phyloP scores from a whole-genome alignment of 2,113 vertebrate genomes.

The Alouatta palliata region DNA sequence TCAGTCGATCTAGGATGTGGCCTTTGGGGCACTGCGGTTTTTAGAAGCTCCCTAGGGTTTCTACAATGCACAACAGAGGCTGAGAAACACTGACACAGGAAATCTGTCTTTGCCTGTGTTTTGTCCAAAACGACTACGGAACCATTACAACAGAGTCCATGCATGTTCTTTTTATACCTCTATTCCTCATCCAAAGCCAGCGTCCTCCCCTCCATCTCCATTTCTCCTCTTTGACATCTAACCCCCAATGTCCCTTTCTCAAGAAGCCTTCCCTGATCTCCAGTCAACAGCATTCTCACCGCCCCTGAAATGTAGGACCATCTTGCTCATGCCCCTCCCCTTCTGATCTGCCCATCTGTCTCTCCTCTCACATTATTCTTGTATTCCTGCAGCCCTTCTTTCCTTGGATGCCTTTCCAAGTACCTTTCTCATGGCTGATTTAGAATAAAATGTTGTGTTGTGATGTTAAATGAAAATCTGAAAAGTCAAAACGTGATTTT shows the following conservation, averaged over 20 bases:
- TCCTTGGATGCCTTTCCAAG: not conserved
- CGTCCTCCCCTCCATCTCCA: not conserved
- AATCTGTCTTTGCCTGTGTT: not conserved
- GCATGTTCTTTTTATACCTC: not conserved
- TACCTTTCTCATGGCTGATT: not conserved
- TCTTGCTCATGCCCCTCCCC: accelerated
- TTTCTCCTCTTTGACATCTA: not conserved
- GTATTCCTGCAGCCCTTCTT: not conserved
- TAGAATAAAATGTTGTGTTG: not conserved
- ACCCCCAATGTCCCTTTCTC: not conserved
- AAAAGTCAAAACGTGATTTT: constrained; percentile 21
- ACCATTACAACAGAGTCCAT: not conserved
- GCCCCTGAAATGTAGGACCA: not conserved
- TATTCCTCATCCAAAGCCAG: not conserved
- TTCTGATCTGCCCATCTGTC: too few species aligned
- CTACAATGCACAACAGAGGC: not conserved
- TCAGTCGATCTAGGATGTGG: not conserved
- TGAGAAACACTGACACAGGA: not conserved
- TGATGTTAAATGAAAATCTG: not conserved
- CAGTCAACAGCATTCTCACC: not conserved
- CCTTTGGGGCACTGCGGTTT: too few species aligned
- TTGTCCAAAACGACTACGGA: not conserved
- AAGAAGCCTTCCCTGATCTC: not conserved
- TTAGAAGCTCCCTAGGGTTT: not conserved
- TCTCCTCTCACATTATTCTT: accelerated